Conservation (phyloP, 1,140 invertebrate genomes). For the Anagrus nilaparvatae region DNA sequence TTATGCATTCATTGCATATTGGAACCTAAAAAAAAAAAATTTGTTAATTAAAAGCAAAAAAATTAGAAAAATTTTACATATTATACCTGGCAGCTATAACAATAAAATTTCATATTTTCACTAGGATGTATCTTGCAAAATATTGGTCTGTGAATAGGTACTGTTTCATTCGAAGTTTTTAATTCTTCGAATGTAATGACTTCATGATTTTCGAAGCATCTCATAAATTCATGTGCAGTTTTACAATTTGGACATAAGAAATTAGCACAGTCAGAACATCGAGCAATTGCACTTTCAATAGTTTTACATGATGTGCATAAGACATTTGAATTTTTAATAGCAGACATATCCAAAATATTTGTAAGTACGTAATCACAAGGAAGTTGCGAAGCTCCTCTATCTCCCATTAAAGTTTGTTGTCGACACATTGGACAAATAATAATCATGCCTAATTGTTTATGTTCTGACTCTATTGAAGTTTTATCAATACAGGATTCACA, state of each 20-base stretch:
- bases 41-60: not conserved
- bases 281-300: slow-evolving; percentile 78
- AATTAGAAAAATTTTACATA: not conserved
- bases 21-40: slow-evolving; percentile 38
- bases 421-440: slow-evolving; percentile 67
- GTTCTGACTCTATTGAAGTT: slow-evolving; percentile 56
- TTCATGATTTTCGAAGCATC: slow-evolving; percentile 85
- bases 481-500: slow-evolving; percentile 81
- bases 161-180: slow-evolving; percentile 60
- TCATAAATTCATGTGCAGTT: slow-evolving; percentile 86
- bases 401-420: slow-evolving; percentile 66
- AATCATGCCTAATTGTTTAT: slow-evolving; percentile 44
- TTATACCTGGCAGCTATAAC: slow-evolving; percentile 65
- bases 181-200: slow-evolving; percentile 82
- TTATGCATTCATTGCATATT: slow-evolving; percentile 71
- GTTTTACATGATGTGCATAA: slow-evolving; percentile 80
- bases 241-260: slow-evolving; percentile 87
- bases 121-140: slow-evolving; percentile 64
- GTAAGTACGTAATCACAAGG: slow-evolving; percentile 72
- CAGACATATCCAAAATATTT: slow-evolving; percentile 74
- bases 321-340: slow-evolving; percentile 62
- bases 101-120: slow-evolving; percentile 72
- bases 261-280: slow-evolving; percentile 86
- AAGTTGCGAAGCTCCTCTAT: slow-evolving; percentile 60
- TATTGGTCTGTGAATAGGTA: slow-evolving; percentile 71